phyloP scores from a whole-genome alignment of 2,888 invertebrate species.

The Pseudococcus viburni region DNA sequence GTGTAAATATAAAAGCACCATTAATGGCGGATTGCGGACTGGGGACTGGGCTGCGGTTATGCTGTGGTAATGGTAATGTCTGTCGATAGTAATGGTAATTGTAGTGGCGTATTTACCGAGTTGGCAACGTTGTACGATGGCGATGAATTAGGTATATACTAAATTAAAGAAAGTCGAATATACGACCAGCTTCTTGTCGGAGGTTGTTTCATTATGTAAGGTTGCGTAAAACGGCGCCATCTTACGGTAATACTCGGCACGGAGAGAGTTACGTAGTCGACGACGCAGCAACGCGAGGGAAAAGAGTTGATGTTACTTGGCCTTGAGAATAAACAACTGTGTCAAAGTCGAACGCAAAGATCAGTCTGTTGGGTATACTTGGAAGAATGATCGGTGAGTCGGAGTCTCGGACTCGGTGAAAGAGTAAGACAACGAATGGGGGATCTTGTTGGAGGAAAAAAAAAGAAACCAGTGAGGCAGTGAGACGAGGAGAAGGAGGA shows the following conservation, averaged over 20 bases:
- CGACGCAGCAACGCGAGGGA: slow-evolving; percentile 32
- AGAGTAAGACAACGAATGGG: slow-evolving; percentile 32
- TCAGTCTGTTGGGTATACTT: slow-evolving; percentile 60
- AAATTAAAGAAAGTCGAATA: slow-evolving; percentile 55
- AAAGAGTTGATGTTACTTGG: slow-evolving; percentile 64
- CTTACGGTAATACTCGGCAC: slow-evolving; percentile 62
- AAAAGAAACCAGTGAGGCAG: not conserved
- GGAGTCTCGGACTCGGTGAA: not conserved
- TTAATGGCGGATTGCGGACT: slow-evolving; percentile 30
- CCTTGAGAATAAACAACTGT: slow-evolving; percentile 64
- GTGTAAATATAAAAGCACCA: slow-evolving; percentile 45
- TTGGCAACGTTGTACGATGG: slow-evolving; percentile 35
- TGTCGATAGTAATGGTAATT: not conserved
- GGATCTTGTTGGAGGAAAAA: not conserved
- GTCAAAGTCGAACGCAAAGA: slow-evolving; percentile 64
- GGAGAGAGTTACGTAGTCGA: slow-evolving; percentile 59
- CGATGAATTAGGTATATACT: slow-evolving; percentile 49
- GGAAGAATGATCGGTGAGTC: slow-evolving; percentile 40
- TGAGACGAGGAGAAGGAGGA: not conserved
- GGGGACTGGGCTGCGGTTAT: no score
- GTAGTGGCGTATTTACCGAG: not conserved
- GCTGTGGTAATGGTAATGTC: no score
- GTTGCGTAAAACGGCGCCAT: slow-evolving; percentile 66
- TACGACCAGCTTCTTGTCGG: slow-evolving; percentile 56
- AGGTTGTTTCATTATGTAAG: slow-evolving; percentile 65